Base-by-base conservation (phyloP, 2,797 vertebrate species). In the Siniperca scherzeri region DNA sequence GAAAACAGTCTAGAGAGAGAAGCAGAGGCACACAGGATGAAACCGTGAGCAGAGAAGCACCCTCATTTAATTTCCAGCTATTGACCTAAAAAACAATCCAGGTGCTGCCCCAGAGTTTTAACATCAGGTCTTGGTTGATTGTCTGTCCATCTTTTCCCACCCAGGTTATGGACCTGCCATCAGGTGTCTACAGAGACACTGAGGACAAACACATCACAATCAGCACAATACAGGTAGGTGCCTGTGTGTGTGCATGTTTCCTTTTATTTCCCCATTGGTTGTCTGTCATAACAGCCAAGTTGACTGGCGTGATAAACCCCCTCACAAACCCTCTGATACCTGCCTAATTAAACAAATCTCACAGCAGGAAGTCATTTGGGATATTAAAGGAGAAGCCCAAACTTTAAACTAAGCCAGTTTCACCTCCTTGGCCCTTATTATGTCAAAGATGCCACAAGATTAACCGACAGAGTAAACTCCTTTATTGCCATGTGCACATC, bases 401-500 rank as follows among this genome's bases (percentile, higher is more conserved):
- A 68, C 22, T 19, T 78, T 61, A 59, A 83, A 60, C 22, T 11
- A 16, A 75, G 7, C 48, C 68, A 5, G 21, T 7, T 74, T 78
- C 59, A 81, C 78, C 56, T 59, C 33, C 10, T 50, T 27, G 17
- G 56, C 40, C 38, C 33, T 65, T 73, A 38, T 65, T 67, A 77
- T 52, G 30, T 81, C 65, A 70, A 78, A 84, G 46, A 73, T 33
- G 25, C 57, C 40, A 27, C 17, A 1, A 76, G 73, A 81, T 84
- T 46, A 61, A 44, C 46, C 33, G 57, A 42, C 69, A 70, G 74
- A 80, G 48, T 46, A 7, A 74, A 74, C 42, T 77, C 3, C 56
- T 84, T 84, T 76, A 79, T 81, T 87, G 77, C 65, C 36, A 33
- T 72, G 65, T 71, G 78, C 66, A 75, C 42, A 52, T 71, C 25